phyloP scores from a whole-genome alignment of 2,113 vertebrate species.

The Falco punctatus region DNA sequence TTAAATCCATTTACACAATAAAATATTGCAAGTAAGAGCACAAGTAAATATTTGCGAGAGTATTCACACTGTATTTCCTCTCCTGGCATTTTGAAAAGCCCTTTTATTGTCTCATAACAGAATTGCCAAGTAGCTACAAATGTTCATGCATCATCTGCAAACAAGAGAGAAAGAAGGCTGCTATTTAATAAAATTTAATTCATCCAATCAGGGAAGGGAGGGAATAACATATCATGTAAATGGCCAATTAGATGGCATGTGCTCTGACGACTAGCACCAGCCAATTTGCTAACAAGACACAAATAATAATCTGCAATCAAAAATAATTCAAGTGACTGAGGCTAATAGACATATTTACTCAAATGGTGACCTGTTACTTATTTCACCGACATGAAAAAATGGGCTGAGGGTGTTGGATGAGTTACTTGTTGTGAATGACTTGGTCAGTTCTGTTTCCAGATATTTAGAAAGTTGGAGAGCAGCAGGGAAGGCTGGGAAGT shows the following conservation, averaged over 20 bases:
- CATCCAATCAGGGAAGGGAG: constrained; percentile 1
- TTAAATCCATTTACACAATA: constrained; percentile 54
- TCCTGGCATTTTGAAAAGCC: constrained; percentile 53
- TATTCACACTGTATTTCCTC: constrained; percentile 47
- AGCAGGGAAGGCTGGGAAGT: not conserved
- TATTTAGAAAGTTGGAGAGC: not conserved
- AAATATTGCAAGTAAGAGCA: constrained; percentile 34
- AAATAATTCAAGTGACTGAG: not conserved
- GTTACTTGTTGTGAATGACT: accelerated
- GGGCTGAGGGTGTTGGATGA: not conserved
- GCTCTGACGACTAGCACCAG: not conserved
- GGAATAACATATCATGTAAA: not conserved
- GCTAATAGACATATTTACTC: not conserved
- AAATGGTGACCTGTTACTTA: not conserved
- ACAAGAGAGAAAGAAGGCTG: constrained; percentile 14
- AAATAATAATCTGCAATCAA: not conserved
- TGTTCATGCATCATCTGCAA: constrained; percentile 46
- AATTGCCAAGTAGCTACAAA: constrained; percentile 55
- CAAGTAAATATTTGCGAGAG: constrained; percentile 58
- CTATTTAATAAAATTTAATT: constrained; percentile 8
- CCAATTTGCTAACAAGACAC: not conserved
- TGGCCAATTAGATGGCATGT: not conserved
- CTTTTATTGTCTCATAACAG: constrained; percentile 56
- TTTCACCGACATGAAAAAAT: not conserved
- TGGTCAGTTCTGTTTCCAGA: not conserved